These are phyloP conservation scores for Sandelia bainsii DNA, from an alignment of 2,797 vertebrate genomes.

Conservation along the genomic window DNA sequence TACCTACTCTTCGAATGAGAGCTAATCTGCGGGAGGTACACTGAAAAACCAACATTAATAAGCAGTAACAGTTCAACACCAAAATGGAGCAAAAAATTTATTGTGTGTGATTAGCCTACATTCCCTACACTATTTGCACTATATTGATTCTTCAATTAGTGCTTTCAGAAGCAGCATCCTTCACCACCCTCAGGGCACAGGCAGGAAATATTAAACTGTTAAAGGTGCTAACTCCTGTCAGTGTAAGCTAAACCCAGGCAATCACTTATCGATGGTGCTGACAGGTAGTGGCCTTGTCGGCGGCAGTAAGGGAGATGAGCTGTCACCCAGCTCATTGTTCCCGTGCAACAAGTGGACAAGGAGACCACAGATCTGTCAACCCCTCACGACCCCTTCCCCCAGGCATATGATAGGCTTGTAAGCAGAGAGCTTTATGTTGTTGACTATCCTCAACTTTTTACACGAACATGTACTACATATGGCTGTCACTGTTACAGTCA, in stretches of 20 bases:
- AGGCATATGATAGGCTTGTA: conserved; percentile 8
- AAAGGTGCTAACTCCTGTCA: conserved; percentile 80
- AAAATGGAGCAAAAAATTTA: no score
- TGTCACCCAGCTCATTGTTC: conserved; percentile 61
- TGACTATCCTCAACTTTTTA: neutral
- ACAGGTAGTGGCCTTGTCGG: conserved; percentile 74
- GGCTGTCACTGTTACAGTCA: no score
- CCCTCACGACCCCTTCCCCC: conserved; percentile 31
- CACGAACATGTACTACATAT: neutral
- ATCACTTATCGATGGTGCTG: conserved; percentile 83
- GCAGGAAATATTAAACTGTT: conserved; percentile 78
- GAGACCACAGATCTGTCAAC: conserved; percentile 56
- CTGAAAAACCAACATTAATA: no score
- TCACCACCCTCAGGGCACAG: conserved; percentile 6
- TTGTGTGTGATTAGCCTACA: no score
- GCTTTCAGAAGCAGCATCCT: neutral
- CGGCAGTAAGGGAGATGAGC: conserved; percentile 76
- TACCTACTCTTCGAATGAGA: no score
- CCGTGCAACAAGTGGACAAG: conserved; percentile 53
- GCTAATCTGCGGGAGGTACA: no score
- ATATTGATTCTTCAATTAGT: neutral
- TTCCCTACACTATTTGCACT: no score
- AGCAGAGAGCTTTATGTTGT: conserved; percentile 10
- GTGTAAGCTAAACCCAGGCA: conserved; percentile 81
- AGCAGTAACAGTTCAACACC: no score